Evolutionary conservation across 2,888 invertebrate species (phyloP).

Genomic region (Zonitis immaculata): DNA sequence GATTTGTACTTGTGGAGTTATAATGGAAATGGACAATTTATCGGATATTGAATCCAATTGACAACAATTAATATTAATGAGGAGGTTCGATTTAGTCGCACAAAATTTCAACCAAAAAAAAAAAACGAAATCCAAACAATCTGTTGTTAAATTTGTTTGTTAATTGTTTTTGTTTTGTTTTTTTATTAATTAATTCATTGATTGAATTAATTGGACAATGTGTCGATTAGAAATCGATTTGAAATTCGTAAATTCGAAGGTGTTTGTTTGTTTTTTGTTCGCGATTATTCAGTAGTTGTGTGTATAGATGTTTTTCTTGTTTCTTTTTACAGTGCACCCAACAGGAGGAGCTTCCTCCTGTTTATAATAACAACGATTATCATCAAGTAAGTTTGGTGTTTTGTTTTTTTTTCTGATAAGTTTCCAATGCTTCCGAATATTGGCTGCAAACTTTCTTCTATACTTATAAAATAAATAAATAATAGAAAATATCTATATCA

Average conservation of each 20-base stretch:
- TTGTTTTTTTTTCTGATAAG: no score
- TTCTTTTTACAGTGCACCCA: background rate
- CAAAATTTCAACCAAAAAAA: background rate
- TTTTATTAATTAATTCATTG: no score
- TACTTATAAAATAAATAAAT: no score
- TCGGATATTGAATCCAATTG: conserved; percentile 37
- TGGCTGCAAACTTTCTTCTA: no score
- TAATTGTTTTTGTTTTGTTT: no score
- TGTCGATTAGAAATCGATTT: conserved; percentile 16
- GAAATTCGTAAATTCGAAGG: no score
- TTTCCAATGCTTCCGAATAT: no score
- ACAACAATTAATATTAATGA: conserved; percentile 4
- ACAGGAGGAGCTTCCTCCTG: background rate
- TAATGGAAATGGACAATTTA: conserved; percentile 36
- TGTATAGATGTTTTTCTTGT: background rate
- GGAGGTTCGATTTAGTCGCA: background rate
- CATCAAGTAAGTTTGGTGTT: background rate
- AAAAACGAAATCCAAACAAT: background rate
- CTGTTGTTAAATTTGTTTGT: no score
- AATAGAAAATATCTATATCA: no score
- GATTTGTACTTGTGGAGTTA: conserved; percentile 38
- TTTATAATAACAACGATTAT: background rate
- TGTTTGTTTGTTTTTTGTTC: no score
- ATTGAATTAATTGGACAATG: conserved; percentile 8
- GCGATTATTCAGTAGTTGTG: no score